Base-by-base conservation (phyloP, 2,113 vertebrate genomes). In the Sceloporus tristichus region DNA sequence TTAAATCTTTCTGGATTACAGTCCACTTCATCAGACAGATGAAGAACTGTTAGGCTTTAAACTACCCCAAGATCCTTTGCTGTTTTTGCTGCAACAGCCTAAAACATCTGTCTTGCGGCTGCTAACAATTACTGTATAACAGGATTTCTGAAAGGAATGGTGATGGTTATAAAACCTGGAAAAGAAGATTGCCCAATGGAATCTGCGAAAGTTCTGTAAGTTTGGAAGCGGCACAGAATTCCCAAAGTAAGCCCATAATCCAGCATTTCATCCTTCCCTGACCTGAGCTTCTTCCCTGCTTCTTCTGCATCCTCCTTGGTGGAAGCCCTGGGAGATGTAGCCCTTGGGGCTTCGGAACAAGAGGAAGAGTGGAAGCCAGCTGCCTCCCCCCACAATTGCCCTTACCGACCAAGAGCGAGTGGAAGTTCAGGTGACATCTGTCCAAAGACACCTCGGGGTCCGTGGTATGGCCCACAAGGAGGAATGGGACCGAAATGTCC, bases 371-470 rank as follows among this genome's bases (percentile, higher is more conserved):
- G 5, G 1, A 8, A 13, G 29, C 6, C 23, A 19, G 53, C 7
- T 14, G 53, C n/a, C n/a, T 10, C 48, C 76, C n/a, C 23, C 2
- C 1, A 6, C 2, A 11, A 9, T 16, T 19, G 27, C 29, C 84
- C 96, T 94, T 92, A 99, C 98, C 98, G 0, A 98, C 87, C 79
- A 98, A 94, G 27, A 98, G 88, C 56, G 95, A 96, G 29, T 96
- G 97, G 82, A 98, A 96, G 91, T 98, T 96, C 81, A 99, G 77
- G 86, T 98, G 95, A 82, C 96, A 94, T 87, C 93, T 97, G 92
- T 98, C 94, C 84, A 99, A 92, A 85, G 94, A 98, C 70, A 99
- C 94, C 0, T 96, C 77, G 0, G 98, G 98, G 77, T 99, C 98
- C 0, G 92, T 95, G 65, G 95, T 75, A 2, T 90, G 96, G 70